Evolutionary conservation across 2,888 invertebrate species (phyloP).

Genomic region (Caenorhabditis sp.): DNA sequence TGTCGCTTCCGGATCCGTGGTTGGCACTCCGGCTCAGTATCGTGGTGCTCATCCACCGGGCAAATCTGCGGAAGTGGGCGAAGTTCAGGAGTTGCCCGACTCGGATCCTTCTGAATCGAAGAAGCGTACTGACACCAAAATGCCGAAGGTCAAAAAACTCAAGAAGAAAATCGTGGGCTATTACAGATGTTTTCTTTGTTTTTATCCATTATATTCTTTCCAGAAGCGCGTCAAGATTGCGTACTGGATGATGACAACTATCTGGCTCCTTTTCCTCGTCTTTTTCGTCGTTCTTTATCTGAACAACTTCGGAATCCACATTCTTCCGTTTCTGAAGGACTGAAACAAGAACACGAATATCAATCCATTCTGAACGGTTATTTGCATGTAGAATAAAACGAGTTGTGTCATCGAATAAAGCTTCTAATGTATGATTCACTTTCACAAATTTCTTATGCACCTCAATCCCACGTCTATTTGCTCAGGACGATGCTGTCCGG

Average conservation of each 20-base stretch:
- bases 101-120: slow-evolving; percentile 21
- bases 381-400: too few species aligned
- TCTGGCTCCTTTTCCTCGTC: slow-evolving; percentile 9
- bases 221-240: slow-evolving; percentile 35
- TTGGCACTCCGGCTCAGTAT: background rate
- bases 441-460: too few species aligned
- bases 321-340: slow-evolving; percentile 14
- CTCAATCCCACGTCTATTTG: too few species aligned
- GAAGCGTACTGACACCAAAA: slow-evolving; percentile 4
- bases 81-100: slow-evolving; percentile 19
- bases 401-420: too few species aligned
- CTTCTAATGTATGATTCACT: too few species aligned
- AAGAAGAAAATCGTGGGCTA: slow-evolving; percentile 26
- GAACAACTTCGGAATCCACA: slow-evolving; percentile 33
- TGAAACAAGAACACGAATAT: background rate
- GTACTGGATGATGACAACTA: slow-evolving; percentile 11
- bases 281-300: slow-evolving; percentile 34
- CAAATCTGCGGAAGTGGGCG: background rate
- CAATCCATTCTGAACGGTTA: background rate
- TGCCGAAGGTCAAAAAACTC: slow-evolving; percentile 26
- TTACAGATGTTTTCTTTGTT: background rate
- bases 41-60: too few species aligned
- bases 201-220: background rate
- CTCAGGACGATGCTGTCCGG: too few species aligned
- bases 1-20: background rate